Evolutionary conservation across 1,140 invertebrate genomes (phyloP), one percentile per base, ranked within the genome.

Genomic region (Eulimnadia texana): DNA sequence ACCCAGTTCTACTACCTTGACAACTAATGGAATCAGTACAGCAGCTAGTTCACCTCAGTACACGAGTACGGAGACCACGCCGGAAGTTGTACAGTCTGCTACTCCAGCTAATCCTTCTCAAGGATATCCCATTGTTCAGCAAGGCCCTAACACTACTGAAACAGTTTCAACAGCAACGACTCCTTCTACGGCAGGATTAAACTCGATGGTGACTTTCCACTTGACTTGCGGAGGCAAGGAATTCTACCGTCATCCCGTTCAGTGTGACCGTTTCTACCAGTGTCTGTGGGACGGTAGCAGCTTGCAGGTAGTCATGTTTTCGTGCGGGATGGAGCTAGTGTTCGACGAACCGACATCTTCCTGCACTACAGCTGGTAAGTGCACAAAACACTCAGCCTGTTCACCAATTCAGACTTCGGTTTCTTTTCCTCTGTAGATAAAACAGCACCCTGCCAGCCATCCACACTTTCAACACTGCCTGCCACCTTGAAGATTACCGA

Each of bases 201-300:
- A 27, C 2, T n/a, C 49, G 9, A 24, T 60, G 49, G 42, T 33
- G 2, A n/a, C 42, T 27, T 61, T 61, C 60, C 33, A n/a, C 16
- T 28, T 54, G 9, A 16, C 29, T 1, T 65, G 57, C 60, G 58
- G 61, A 27, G 66, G 63, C 50, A 61, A 65, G 27, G 62, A 64
- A 54, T 67, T 65, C 63, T 62, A 66, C 3, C 79, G 86, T 64
- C 86, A 91, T 77, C 85, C 87, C 0, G 85, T 87, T 70, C 82
- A 86, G 67, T 91, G 88, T 68, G 85, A 89, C 69, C 70, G 86
- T 50, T 88, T 90, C 72, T 90, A 90, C 67, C 86, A 90, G 70
- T 90, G 88, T 69, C 84, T 80, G 16, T 77, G 77, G 61, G 78
- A 79, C 55, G 23, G 71, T 77, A 73, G 80, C 22, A 80, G 72